A percentile compares a stretch with the other conserved stretches of the same genome.
Evolutionary conservation across 2,797 vertebrate genomes (phyloP).

Genomic region (Eulemur albifrons): DNA sequence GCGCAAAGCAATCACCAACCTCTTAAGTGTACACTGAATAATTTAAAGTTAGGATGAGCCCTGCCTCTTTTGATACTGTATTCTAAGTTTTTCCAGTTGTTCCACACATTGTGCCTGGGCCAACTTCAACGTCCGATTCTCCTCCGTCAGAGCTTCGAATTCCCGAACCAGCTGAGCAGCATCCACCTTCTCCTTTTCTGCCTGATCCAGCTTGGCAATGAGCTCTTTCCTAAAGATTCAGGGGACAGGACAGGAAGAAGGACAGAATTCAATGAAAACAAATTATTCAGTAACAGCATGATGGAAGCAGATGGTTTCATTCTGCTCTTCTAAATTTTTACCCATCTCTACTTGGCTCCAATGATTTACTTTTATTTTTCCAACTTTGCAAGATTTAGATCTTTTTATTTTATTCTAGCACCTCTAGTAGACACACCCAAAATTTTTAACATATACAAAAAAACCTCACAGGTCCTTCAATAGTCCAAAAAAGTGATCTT

Average conservation of each 20-base stretch:
- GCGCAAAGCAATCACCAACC: conserved; percentile 55
- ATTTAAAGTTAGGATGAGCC: conserved; percentile 92
- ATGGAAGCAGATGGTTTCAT: not conserved
- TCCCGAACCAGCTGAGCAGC: conserved; percentile 92
- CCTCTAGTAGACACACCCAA: not conserved
- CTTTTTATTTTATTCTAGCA: not conserved
- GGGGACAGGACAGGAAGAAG: not conserved
- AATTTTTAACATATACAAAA: not conserved
- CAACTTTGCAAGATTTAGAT: not conserved
- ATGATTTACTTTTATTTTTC: not conserved
- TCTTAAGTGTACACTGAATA: conserved; percentile 45
- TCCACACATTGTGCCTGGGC: conserved; percentile 92
- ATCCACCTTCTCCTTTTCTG: conserved; percentile 92
- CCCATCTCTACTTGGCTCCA: not conserved
- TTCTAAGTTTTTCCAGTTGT: conserved; percentile 94
- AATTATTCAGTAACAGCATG: not conserved
- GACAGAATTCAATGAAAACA: not conserved
- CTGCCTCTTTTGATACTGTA: conserved; percentile 90
- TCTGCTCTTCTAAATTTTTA: not conserved
- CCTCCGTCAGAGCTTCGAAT: conserved; percentile 92
- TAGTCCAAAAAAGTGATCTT: not conserved
- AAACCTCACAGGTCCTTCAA: not conserved
- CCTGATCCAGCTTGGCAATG: conserved; percentile 94
- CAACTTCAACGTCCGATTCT: conserved; percentile 92
- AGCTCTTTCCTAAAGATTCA: conserved; percentile 90